Percentiles rank a stretch among this genome's conserved stretches.
Conservation (phyloP, 1,140 invertebrate species). For the Aplysia californica region DNA sequence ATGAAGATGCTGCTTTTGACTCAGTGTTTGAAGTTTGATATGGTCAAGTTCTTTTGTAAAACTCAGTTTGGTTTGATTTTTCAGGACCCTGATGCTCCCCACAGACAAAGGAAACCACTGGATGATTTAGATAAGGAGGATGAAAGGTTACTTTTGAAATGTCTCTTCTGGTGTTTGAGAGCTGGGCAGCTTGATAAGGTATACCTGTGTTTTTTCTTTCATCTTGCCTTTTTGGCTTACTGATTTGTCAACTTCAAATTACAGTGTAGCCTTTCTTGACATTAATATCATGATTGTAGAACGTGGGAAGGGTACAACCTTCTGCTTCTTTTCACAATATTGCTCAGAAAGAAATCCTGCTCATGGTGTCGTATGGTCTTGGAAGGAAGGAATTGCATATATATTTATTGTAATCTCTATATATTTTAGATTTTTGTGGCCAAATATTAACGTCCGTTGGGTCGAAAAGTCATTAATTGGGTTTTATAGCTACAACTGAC, state of each 20-base stretch:
- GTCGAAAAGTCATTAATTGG: background rate
- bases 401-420: too few relatives aligned
- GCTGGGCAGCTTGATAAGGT: conserved; percentile 84
- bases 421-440: too few relatives aligned
- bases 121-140: conserved; percentile 91
- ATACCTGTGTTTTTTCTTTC: conserved; percentile 12
- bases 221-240: background rate
- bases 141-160: conserved; percentile 79
- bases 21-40: background rate
- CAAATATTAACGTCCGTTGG: too few relatives aligned
- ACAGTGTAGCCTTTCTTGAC: too few relatives aligned
- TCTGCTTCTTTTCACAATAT: background rate
- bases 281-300: too few relatives aligned
- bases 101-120: conserved; percentile 81
- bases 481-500: background rate
- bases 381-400: too few relatives aligned
- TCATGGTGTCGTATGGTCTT: background rate
- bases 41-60: background rate
- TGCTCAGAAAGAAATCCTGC: background rate
- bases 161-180: conserved; percentile 82
- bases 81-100: conserved; percentile 91
- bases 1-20: background rate
- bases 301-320: too few relatives aligned
- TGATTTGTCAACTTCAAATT: too few relatives aligned
- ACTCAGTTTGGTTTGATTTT: too few relatives aligned